These are phyloP conservation scores for Jordanella pulchra DNA, from an alignment of 2,797 vertebrate species.

Conservation along the genomic window DNA sequence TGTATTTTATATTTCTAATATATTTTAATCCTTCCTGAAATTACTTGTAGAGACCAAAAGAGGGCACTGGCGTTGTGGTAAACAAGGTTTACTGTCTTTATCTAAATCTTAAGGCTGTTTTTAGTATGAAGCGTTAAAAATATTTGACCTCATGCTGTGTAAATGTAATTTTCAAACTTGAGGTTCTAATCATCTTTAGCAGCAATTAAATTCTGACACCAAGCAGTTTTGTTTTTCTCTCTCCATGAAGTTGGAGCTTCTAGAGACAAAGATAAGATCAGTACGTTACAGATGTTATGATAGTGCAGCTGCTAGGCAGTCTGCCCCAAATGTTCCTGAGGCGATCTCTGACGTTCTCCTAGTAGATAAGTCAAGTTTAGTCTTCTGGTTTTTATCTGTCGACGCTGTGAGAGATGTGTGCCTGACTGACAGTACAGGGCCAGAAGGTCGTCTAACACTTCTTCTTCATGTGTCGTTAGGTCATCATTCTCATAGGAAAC, in stretches of 20 bases:
- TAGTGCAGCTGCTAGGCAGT: slow-evolving; percentile 22
- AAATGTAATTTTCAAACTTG: neutral
- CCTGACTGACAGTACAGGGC: neutral
- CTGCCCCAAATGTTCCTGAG: neutral
- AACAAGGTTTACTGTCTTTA: neutral
- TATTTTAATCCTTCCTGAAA: neutral
- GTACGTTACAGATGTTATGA: slow-evolving; percentile 28
- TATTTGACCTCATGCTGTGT: neutral
- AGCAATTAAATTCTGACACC: neutral
- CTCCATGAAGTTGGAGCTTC: neutral
- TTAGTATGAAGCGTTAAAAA: neutral
- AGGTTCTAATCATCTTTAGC: neutral
- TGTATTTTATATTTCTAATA: neutral
- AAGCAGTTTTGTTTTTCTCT: neutral
- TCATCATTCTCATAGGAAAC: slow-evolving; percentile 99
- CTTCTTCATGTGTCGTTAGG: slow-evolving; percentile 74
- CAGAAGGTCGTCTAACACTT: slow-evolving; percentile 18
- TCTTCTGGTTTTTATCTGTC: neutral
- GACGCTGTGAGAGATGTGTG: neutral
- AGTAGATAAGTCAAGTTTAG: neutral
- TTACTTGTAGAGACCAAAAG: slow-evolving; percentile 2
- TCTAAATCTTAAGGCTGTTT: slow-evolving; percentile 6
- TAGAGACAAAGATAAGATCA: neutral
- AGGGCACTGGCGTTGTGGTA: slow-evolving; percentile 20
- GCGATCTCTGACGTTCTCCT: slow-evolving; percentile 3